Percentiles rank a stretch among this genome's conserved stretches.
Conservation (phyloP, 1,140 invertebrate genomes). For the Prorops nasuta region DNA sequence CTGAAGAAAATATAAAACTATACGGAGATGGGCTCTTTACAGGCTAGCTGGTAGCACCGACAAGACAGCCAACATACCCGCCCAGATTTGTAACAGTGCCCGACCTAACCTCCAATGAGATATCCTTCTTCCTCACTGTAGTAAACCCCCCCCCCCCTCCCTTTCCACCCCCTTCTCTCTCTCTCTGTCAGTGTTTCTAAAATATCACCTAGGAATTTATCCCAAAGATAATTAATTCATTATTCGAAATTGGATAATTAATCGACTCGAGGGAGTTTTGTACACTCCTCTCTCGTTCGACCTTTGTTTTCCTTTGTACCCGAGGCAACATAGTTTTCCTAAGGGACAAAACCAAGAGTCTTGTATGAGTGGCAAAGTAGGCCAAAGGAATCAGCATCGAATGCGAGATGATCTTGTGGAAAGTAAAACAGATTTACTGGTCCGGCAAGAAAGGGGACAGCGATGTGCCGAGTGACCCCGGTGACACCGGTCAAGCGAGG, state of each 20-base stretch:
- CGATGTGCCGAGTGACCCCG: slow-evolving; percentile 20
- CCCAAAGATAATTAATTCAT: too few relatives aligned
- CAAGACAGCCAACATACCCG: slow-evolving; percentile 46
- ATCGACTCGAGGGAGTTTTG: too few relatives aligned
- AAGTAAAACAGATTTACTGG: slow-evolving; percentile 39
- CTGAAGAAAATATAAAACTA: slow-evolving; percentile 37
- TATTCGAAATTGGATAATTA: too few relatives aligned
- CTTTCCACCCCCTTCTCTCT: too few relatives aligned
- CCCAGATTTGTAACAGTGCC: slow-evolving; percentile 43
- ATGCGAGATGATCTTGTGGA: slow-evolving; percentile 30
- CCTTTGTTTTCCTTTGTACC: too few relatives aligned
- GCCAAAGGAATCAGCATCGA: slow-evolving; percentile 23
- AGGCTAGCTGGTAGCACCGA: slow-evolving; percentile 43
- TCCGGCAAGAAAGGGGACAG: slow-evolving; percentile 12
- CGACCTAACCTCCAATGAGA: slow-evolving; percentile 26
- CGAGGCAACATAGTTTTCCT: too few relatives aligned
- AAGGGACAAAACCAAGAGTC: too few relatives aligned
- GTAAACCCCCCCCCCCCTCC: too few relatives aligned
- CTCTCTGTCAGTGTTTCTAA: too few relatives aligned
- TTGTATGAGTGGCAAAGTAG: slow-evolving; percentile 37
- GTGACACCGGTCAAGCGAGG: slow-evolving; percentile 30
- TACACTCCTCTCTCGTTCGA: too few relatives aligned
- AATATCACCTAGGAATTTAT: too few relatives aligned
- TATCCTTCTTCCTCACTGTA: slow-evolving; percentile 25
- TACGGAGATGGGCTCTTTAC: slow-evolving; percentile 40